Evolutionary conservation across 2,113 vertebrate genomes (phyloP), one percentile per base, ranked within the genome.

Genomic region (Vimba vimba): DNA sequence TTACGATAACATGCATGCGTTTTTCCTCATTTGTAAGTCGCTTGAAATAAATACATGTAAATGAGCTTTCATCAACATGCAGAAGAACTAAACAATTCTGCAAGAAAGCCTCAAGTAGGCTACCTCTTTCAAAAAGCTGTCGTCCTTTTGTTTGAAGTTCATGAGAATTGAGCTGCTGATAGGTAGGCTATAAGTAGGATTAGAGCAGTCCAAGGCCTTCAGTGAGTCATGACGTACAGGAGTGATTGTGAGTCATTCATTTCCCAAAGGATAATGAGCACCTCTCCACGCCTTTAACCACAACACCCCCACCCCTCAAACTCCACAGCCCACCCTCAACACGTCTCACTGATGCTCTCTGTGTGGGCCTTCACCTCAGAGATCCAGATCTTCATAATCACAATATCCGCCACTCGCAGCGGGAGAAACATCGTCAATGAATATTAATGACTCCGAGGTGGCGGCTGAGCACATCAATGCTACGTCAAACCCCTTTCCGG

Each of bases 371-470:
- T 71, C 15, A 77, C 73, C 85, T 82, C 75, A 80, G 68, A 60
- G 86, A 85, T 74, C 52, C 78, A 82, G 76, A 87, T 86, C 85
- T 39, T 79, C 81, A 55, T 81, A 84, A 87, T 85, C 88, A 89
- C 85, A 91, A 90, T 86, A 89, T 85, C 90, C 83, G 88, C 77
- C 88, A 89, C 90, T 87, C 83, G 43, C 89, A 85, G 78, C 86
- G 84, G 91, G 85, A 85, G 88, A 89, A 91, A 92, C 91, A 91
- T 91, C 91, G 89, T 87, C 89, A 87, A 94, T 95, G 94, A 95
- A 95, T 95, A 94, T 95, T 94, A 95, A 95, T 95, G 92, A 89
- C 55, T 86, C 69, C 82, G 85, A 80, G 88, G 90, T 91, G 88
- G 89, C 88, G 89, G 88, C 84, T 88, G 89, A 89, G 91, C 88